Conservation (phyloP, 1,140 invertebrate species). For the Scaptomyza pallida region DNA sequence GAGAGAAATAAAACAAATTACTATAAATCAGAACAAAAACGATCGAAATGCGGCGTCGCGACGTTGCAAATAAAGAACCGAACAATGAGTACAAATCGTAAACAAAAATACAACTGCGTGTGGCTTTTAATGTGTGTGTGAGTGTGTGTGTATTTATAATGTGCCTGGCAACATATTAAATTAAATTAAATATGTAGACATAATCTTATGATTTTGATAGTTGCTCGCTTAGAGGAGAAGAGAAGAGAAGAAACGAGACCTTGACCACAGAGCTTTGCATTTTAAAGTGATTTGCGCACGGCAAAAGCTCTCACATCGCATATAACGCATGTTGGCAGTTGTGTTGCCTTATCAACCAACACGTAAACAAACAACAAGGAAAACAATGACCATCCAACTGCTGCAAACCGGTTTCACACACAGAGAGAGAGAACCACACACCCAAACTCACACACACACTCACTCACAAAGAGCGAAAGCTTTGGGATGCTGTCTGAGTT, state of each 20-base stretch:
- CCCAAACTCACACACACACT: no score
- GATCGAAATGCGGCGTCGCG: conserved; percentile 12
- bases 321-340: conserved; percentile 25
- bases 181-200: background rate
- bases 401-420: conserved; percentile 55
- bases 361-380: conserved; percentile 75
- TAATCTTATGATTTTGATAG: conserved; percentile 55
- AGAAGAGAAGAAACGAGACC: no score
- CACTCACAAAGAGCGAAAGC: conserved; percentile 22
- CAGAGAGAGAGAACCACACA: conserved; percentile 17
- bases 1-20: conserved; percentile 14
- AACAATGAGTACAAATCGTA: conserved; percentile 8
- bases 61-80: conserved; percentile 15
- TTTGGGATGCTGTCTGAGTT: conserved; percentile 24
- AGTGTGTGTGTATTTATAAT: background rate
- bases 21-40: conserved; percentile 47
- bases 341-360: conserved; percentile 60
- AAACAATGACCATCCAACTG: conserved; percentile 59
- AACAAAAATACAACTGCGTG: background rate
- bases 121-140: background rate
- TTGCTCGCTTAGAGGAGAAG: conserved; percentile 19
- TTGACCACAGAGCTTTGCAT: conserved; percentile 63
- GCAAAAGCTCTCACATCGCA: conserved; percentile 47
- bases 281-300: conserved; percentile 34
- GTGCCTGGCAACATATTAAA: conserved; percentile 49